Base-by-base conservation (phyloP, 2,113 vertebrate species). In the Megaleporinus macrocephalus region DNA sequence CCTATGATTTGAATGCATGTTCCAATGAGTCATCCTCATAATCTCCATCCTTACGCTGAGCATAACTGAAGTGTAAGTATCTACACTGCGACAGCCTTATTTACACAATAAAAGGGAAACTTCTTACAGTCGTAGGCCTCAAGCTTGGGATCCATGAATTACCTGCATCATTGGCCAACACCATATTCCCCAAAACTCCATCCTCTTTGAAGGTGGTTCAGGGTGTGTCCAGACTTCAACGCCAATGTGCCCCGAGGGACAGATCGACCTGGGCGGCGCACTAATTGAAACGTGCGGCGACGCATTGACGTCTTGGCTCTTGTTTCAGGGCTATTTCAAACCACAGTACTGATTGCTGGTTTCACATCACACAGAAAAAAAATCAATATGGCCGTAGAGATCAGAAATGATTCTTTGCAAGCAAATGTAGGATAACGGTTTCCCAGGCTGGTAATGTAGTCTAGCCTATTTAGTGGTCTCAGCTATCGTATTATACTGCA, bases 241-340 rank as follows among this genome's bases (percentile, higher is more conserved):
- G 90, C 91, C 76, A 86, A 76, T 84, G 88, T 84, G 93, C 65
- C 93, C 93, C 93, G 36, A 88, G 94, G 93, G 94, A 94, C 91
- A 93, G 90, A 94, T 94, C 90, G 90, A 92, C 92, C 90, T 68
- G 90, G 92, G 91, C 93, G 93, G 93, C 93, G 90, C 89, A 87
- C 93, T 96, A 96, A 96, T 96, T 96, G 95, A 95, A 95, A 95
- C 93, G 95, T 95, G 95, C 94, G 93, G 93, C 94, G 94, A 95
- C 94, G 94, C 93, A 91, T 95, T 93, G 92, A 94, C 91, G 94
- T 92, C 94, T 94, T 88, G 79, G 93, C 94, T 95, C 93, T 90
- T 82, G 93, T 95, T 95, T 94, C 94, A 93, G 92, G 89, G 94
- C 93, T 93, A 91, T 95, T 95, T 94, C 90, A 92, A 93, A 94